phyloP scores from a whole-genome alignment of 2,888 invertebrate genomes.

The Cistogaster globosa region DNA sequence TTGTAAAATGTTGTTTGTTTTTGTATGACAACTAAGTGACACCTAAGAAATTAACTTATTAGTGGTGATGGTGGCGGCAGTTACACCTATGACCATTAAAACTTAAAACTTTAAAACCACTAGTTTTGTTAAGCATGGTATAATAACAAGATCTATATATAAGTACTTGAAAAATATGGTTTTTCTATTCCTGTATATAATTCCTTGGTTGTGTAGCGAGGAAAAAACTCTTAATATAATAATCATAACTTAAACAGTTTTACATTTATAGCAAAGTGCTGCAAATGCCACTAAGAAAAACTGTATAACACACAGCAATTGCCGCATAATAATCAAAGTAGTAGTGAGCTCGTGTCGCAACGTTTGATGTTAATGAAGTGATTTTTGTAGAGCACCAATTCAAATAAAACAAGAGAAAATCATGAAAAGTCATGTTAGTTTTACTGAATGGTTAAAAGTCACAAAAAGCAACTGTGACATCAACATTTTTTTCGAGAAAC shows the following conservation, averaged over 20 bases:
- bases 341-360: constrained; percentile 60
- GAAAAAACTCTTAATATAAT: constrained; percentile 57
- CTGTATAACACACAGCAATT: neutral
- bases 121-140: no score
- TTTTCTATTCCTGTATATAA: constrained; percentile 32
- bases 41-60: constrained; percentile 43
- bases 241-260: constrained; percentile 66
- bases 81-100: constrained; percentile 52
- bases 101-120: no score
- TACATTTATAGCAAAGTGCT: constrained; percentile 69
- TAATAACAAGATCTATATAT: no score
- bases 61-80: neutral
- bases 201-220: constrained; percentile 50
- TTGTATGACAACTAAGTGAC: constrained; percentile 53
- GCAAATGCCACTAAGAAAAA: constrained; percentile 43
- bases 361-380: constrained; percentile 70
- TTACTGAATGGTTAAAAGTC: neutral
- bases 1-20: constrained; percentile 52
- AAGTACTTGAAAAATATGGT: constrained; percentile 22
- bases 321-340: constrained; percentile 8
- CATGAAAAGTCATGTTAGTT: neutral
- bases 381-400: constrained; percentile 63
- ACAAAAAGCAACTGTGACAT: constrained; percentile 12
- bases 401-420: constrained; percentile 26
- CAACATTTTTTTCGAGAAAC: neutral